Base-by-base conservation (phyloP, 2,888 invertebrate genomes). In the Tachystola acroxantha region DNA sequence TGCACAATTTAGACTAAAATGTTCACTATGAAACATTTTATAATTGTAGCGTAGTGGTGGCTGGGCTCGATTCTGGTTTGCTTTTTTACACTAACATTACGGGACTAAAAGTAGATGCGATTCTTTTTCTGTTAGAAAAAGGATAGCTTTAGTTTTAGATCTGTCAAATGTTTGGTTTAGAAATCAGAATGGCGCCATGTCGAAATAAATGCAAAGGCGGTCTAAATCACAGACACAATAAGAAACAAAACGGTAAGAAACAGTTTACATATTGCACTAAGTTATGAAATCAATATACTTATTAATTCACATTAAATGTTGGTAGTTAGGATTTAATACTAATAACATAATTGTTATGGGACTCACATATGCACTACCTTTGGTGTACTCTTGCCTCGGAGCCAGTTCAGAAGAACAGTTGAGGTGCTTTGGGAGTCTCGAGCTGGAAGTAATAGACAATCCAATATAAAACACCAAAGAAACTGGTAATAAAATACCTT, bases 401-500 rank as follows among this genome's bases (percentile, higher is more conserved):
- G 85, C 94, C 94, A 94, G 76, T 94, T 94, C 46, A 94, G 77
- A 32, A 95, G 89, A 43, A 93, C 92, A 47, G 93, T 93, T 39
- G 94, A 91, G 16, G 94, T 92, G 66, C 94, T 94, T 72, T 94
- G 94, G 33, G 91, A 90, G 63, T 93, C 92, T 60, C 93, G 92
- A 53, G 93, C 94, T 94, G 76, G 38, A 88, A 89, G 53, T 39
- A 27, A 27, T 10, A 25, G 10, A n/a, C 4, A 25, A 25, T 25
- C 9, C 2, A 10, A 10, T 20, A 20, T 20, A 6, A 20, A 20
- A 6, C 2, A 20, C 3, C 2, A 20, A 20, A 6, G 2, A 20
- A 20, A n/a, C n/a, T n/a, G n/a, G n/a, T n/a, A n/a, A n/a, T n/a
- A n/a, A n/a, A n/a, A n/a, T n/a, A n/a, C n/a, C n/a, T n/a, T n/a